These are phyloP conservation scores for Mormyrus lacerda DNA, from an alignment of 2,113 vertebrate species.

Conservation along the genomic window DNA sequence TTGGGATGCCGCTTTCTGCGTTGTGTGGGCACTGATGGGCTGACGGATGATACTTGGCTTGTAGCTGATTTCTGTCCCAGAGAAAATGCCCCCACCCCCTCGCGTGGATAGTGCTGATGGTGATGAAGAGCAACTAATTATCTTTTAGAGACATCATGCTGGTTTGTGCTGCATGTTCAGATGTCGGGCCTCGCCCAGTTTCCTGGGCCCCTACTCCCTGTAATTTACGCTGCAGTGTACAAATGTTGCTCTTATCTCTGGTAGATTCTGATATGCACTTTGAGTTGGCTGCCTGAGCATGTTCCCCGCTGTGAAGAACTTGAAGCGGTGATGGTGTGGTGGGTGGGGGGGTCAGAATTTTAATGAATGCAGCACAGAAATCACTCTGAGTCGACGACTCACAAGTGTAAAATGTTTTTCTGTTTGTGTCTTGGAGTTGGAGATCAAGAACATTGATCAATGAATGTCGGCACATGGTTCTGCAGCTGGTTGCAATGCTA, in stretches of 20 bases:
- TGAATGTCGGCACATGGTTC: background rate
- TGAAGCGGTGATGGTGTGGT: background rate
- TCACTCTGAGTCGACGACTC: background rate
- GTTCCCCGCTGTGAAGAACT: background rate
- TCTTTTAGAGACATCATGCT: background rate
- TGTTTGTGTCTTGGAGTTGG: background rate
- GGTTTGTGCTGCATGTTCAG: background rate
- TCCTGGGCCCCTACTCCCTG: background rate
- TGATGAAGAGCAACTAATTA: background rate
- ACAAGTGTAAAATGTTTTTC: background rate
- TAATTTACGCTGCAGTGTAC: background rate
- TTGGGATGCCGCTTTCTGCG: background rate
- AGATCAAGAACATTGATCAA: background rate
- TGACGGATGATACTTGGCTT: background rate
- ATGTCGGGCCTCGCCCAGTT: background rate
- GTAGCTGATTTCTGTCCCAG: background rate
- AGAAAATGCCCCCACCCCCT: background rate
- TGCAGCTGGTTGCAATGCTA: background rate
- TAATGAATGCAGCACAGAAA: background rate
- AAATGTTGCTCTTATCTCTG: background rate
- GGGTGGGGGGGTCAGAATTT: background rate
- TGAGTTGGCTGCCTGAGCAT: background rate
- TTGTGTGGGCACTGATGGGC: background rate
- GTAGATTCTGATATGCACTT: background rate
- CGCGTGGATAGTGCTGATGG: background rate